Evolutionary conservation across 2,888 invertebrate genomes (phyloP).

Genomic region (Bugula neritina): DNA sequence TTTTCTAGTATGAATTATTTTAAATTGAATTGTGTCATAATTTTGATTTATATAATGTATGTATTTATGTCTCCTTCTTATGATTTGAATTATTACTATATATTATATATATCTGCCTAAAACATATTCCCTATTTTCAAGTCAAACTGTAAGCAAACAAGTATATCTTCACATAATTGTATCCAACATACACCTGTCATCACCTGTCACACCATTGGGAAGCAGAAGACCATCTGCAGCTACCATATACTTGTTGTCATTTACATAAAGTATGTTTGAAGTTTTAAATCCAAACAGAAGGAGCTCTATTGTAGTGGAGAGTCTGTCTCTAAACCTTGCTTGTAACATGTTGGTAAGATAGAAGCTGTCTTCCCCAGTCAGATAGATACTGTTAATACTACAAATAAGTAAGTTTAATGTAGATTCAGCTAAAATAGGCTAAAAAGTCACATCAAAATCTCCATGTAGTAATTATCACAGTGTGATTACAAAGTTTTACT

Average conservation of each 20-base stretch:
- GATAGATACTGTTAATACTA: background rate
- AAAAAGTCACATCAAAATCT: no score
- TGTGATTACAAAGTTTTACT: no score
- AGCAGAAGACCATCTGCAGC: background rate
- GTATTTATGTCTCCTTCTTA: no score
- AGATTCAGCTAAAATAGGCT: no score
- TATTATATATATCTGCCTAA: no score
- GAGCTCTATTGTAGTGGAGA: background rate
- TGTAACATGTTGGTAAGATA: background rate
- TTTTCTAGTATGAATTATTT: no score
- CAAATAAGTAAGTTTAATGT: no score
- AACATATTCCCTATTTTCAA: background rate
- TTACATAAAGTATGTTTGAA: background rate
- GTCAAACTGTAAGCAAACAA: background rate
- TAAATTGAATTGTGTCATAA: no score
- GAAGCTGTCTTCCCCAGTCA: constrained; percentile 1
- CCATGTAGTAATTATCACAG: no score
- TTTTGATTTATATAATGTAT: no score
- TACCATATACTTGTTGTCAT: background rate
- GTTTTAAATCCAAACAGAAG: background rate
- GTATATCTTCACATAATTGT: background rate
- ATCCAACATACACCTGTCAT: background rate
- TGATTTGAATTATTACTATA: no score
- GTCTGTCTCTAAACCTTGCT: background rate
- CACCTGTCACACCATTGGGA: background rate